Conservation (phyloP, 23 tunicate species). For the Ciona savignyi region DNA sequence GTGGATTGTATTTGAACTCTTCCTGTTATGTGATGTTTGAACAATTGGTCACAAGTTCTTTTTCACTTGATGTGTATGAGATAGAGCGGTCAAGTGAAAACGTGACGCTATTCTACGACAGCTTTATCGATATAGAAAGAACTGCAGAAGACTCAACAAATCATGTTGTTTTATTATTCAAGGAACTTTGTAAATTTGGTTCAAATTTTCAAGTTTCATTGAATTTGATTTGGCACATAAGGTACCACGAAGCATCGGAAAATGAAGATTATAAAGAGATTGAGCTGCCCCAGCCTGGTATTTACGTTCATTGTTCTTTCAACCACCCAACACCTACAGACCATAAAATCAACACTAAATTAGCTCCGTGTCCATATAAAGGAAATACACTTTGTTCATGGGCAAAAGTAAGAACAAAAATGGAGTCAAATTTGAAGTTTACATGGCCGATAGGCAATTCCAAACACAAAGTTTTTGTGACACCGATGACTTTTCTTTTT, state of each 20-base stretch:
- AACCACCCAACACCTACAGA: not conserved
- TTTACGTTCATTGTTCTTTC: not conserved
- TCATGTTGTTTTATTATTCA: constrained; percentile 27
- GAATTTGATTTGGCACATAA: constrained; percentile 6
- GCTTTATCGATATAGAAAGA: constrained; percentile 46
- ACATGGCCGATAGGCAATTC: not conserved
- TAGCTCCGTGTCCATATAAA: not conserved
- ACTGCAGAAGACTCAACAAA: constrained; percentile 25
- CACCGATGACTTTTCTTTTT: not conserved
- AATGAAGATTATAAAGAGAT: not conserved
- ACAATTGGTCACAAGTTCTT: constrained; percentile 36
- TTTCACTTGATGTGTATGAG: constrained; percentile 68
- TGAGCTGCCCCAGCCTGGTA: not conserved
- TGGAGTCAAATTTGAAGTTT: not conserved
- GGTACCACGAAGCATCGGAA: constrained; percentile 7
- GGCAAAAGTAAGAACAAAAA: not conserved
- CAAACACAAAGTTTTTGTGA: not conserved
- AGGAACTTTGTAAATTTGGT: not conserved
- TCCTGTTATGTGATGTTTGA: constrained; percentile 27
- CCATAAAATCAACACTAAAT: not conserved
- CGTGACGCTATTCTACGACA: constrained; percentile 12
- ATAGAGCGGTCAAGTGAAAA: constrained; percentile 12
- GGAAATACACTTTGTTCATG: not conserved
- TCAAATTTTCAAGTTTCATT: not conserved
- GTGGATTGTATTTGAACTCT: not conserved